A percentile compares a stretch with the other conserved stretches of the same genome.
Conservation (phyloP, 2,888 invertebrate species). For the Schizotus pectinicornis region DNA sequence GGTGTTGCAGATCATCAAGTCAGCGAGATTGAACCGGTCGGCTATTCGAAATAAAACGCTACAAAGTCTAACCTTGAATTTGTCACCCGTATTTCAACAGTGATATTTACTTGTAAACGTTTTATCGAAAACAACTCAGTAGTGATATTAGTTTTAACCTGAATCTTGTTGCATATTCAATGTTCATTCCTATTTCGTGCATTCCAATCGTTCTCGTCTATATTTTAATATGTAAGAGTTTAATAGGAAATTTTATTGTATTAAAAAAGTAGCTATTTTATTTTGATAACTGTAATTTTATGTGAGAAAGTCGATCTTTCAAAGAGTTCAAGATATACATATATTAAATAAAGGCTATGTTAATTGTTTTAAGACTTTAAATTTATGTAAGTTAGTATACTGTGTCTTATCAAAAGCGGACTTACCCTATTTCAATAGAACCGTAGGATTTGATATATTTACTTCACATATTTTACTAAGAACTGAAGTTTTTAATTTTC, state of each 20-base stretch:
- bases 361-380: not conserved
- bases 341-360: slow-evolving; percentile 38
- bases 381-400: not conserved
- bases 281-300: slow-evolving; percentile 47
- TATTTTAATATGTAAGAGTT: slow-evolving; percentile 27
- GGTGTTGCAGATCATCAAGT: slow-evolving; percentile 92
- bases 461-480: too few relatives aligned
- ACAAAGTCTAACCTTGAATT: slow-evolving; percentile 80
- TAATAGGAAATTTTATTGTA: slow-evolving; percentile 27
- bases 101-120: slow-evolving; percentile 15
- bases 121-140: slow-evolving; percentile 30
- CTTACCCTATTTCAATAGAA: too few relatives aligned
- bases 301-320: slow-evolving; percentile 33
- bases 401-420: too few relatives aligned
- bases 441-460: too few relatives aligned
- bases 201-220: slow-evolving; percentile 21
- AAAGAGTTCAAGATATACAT: slow-evolving; percentile 29
- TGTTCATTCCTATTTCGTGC: slow-evolving; percentile 25
- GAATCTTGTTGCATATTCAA: slow-evolving; percentile 31
- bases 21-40: slow-evolving; percentile 81
- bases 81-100: slow-evolving; percentile 76
- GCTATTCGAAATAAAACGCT: slow-evolving; percentile 83
- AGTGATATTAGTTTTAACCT: slow-evolving; percentile 40
- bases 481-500: too few relatives aligned
- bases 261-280: slow-evolving; percentile 38